Conservation (phyloP, 2,797 vertebrate species). For the Pterois miles region DNA sequence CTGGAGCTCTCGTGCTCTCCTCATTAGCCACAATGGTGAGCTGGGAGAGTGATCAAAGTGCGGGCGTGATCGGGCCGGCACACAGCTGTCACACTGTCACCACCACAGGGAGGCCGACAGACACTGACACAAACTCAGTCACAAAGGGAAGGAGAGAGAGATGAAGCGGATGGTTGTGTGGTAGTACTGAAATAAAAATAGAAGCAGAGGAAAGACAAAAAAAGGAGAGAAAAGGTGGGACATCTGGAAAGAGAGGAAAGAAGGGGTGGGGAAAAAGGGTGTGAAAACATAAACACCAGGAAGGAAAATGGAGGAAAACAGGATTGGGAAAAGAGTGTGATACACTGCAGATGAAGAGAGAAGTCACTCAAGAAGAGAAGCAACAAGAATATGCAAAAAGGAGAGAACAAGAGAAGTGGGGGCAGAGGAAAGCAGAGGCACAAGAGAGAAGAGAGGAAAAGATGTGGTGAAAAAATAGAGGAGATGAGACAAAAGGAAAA, state of each 20-base stretch:
- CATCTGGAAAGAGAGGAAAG: not conserved
- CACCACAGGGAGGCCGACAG: constrained; percentile 40
- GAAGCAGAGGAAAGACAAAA: not conserved
- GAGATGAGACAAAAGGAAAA: not conserved
- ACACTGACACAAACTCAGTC: constrained; percentile 7
- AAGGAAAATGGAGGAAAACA: too few species aligned
- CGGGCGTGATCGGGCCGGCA: constrained; percentile 41
- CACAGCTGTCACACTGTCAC: constrained; percentile 69
- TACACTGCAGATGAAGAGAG: not conserved
- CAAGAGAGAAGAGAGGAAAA: too few species aligned
- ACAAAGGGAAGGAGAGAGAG: not conserved
- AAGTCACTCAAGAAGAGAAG: not conserved
- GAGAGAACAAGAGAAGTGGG: not conserved
- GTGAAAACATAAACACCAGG: too few species aligned
- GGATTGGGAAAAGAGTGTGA: not conserved
- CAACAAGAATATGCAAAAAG: not conserved
- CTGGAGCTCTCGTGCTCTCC: constrained; percentile 49
- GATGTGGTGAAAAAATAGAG: not conserved
- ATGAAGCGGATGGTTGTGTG: constrained; percentile 1
- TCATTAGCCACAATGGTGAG: constrained; percentile 69
- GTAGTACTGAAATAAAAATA: not conserved
- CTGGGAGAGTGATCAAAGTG: constrained; percentile 67
- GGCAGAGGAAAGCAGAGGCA: too few species aligned
- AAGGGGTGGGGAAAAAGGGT: not conserved
- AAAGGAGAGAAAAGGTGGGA: not conserved